These are phyloP conservation scores for Cataglyphis livida DNA, from an alignment of 2,888 invertebrate genomes.

Conservation along the genomic window DNA sequence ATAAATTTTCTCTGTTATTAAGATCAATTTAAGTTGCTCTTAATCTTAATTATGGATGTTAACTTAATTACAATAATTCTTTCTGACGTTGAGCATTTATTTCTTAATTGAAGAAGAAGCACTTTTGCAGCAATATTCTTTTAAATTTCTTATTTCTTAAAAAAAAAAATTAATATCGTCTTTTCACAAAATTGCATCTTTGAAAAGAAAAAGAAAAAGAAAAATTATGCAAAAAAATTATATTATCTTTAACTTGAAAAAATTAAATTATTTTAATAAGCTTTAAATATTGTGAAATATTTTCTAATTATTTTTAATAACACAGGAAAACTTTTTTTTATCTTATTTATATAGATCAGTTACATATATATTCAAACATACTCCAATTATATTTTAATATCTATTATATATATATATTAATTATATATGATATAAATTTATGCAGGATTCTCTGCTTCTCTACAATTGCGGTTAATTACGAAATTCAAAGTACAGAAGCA, in stretches of 20 bases:
- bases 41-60: background rate
- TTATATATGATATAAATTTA: background rate
- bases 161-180: background rate
- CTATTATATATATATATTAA: background rate
- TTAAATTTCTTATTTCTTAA: background rate
- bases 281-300: background rate
- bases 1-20: background rate
- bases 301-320: background rate
- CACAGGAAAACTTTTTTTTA: background rate
- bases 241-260: slow-evolving; percentile 15
- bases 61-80: background rate
- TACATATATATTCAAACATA: background rate
- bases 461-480: slow-evolving; percentile 10
- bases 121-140: slow-evolving; percentile 4
- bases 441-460: background rate
- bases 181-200: slow-evolving; percentile 9
- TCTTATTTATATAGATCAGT: slow-evolving; percentile 3
- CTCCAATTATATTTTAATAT: background rate
- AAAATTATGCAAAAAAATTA: slow-evolving; percentile 4
- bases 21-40: background rate
- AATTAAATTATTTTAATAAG: slow-evolving; percentile 17
- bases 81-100: background rate
- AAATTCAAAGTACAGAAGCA: background rate
- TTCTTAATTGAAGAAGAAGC: slow-evolving; percentile 1
- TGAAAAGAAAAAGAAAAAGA: background rate